Evolutionary conservation across 2,113 vertebrate genomes (phyloP), one percentile per base, ranked within the genome.

Genomic region (Oreochromis tanganicae): DNA sequence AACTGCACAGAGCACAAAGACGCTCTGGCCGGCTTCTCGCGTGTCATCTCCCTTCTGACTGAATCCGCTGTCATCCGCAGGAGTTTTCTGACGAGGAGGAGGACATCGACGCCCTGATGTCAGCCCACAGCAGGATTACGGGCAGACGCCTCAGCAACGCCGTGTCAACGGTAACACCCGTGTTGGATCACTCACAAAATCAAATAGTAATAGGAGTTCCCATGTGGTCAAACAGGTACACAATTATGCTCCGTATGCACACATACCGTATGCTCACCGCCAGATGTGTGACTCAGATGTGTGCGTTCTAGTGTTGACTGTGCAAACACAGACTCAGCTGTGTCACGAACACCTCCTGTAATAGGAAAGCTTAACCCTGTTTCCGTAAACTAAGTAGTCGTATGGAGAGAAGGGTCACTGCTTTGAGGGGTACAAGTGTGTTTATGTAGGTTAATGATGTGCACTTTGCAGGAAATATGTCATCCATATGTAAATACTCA

Each of bases 81-180:
- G 97, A 97, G 88, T 97, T 96, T 90, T 95, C 97, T 59, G 96
- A 97, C 29, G 96, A 97, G 7, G 93, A 97, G 88, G 97, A 98
- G 87, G 97, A 97, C 88, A 96, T 95, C 41, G 95, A 97, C 86
- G 96, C 96, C 13, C 87, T 96, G 91, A 93, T 95, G 87, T 95
- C 96, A 8, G 96, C 96, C 46, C 94, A 84, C 81, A 95, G 94
- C 89, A 94, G 95, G 85, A 86, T 87, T 10, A 88, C 92, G 29
- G 85, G 80, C 0, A 90, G 91, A 4, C 89, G 88, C 85, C 92
- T 98, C 93, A 93, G 94, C 93, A 97, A 90, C 89, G 96, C 96
- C 38, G 85, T 97, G 82, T 98, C 97, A 90, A 95, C 93, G 85
- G 97, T 98, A 97, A 97, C 96, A 21, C 84, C 21, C 24, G 3